A percentile compares a stretch with the other conserved stretches of the same genome.
phyloP scores from a whole-genome alignment of 2,888 invertebrate genomes.

The Standfussiana lucernea region DNA sequence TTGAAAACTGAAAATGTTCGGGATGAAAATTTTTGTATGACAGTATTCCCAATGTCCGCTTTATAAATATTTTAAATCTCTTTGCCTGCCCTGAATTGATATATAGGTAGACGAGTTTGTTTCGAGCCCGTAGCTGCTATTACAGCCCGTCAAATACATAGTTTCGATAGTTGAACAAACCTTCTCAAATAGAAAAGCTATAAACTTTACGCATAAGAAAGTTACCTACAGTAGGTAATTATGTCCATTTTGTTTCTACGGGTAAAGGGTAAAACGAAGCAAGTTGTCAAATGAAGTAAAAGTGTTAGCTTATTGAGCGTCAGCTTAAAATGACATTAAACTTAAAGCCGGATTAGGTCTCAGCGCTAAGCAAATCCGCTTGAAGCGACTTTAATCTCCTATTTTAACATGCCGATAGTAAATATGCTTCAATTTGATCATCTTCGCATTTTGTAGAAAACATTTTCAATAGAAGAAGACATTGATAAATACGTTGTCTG shows the following conservation, averaged over 20 bases:
- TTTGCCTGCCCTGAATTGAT: no score
- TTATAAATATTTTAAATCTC: not conserved
- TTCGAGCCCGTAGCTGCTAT: not conserved
- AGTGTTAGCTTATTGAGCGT: slow-evolving; percentile 35
- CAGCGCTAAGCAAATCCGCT: slow-evolving; percentile 41
- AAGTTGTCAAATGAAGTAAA: slow-evolving; percentile 33
- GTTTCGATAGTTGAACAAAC: not conserved
- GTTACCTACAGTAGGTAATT: not conserved
- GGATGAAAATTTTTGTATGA: not conserved
- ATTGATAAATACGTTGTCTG: not conserved
- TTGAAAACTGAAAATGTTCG: not conserved
- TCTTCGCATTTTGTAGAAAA: slow-evolving; percentile 8
- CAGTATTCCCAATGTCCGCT: not conserved
- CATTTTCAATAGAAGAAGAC: not conserved
- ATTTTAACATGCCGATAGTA: slow-evolving; percentile 50
- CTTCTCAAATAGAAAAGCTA: not conserved
- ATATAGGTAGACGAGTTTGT: not conserved
- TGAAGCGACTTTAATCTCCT: slow-evolving; percentile 51
- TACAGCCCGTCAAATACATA: not conserved
- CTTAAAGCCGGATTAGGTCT: slow-evolving; percentile 44
- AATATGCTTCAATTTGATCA: slow-evolving; percentile 46
- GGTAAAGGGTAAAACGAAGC: slow-evolving; percentile 10
- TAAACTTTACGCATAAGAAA: not conserved
- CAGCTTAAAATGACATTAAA: slow-evolving; percentile 52
- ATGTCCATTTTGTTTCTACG: not conserved